Evolutionary conservation across 2,113 vertebrate genomes (phyloP).

Genomic region (Planiliza haematocheilus): DNA sequence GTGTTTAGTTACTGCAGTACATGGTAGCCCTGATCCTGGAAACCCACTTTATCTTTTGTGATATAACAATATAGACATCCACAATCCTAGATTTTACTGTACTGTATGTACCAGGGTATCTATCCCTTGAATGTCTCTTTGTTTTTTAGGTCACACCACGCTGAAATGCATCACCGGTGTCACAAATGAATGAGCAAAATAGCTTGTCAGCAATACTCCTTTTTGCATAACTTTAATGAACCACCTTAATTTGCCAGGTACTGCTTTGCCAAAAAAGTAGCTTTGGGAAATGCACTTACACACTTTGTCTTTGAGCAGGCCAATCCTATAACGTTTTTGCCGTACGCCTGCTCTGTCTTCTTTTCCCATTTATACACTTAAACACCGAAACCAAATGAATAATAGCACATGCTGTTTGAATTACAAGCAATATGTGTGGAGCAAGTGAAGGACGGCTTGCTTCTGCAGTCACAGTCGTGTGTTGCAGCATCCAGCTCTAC

Average conservation of each 20-base stretch:
- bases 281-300: too few species aligned
- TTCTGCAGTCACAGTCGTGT: conserved; percentile 1
- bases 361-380: neutral
- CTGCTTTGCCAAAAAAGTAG: too few species aligned
- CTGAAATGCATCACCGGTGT: too few species aligned
- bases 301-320: too few species aligned
- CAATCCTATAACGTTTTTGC: too few species aligned
- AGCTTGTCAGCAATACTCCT: neutral
- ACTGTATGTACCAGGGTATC: neutral
- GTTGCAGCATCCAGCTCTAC: neutral
- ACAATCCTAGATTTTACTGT: neutral
- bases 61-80: too few species aligned
- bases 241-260: neutral
- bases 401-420: conserved; percentile 15
- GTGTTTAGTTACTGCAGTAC: conserved; percentile 7
- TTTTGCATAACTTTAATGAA: neutral
- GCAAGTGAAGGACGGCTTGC: conserved; percentile 1
- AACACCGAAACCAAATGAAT: neutral
- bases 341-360: neutral
- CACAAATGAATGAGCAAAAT: too few species aligned
- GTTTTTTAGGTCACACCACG: too few species aligned
- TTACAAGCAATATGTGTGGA: conserved; percentile 14
- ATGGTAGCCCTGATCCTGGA: neutral
- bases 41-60: too few species aligned
- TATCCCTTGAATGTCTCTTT: too few species aligned